Conservation (phyloP, 2,888 invertebrate species). For the Noctua fimbriata region DNA sequence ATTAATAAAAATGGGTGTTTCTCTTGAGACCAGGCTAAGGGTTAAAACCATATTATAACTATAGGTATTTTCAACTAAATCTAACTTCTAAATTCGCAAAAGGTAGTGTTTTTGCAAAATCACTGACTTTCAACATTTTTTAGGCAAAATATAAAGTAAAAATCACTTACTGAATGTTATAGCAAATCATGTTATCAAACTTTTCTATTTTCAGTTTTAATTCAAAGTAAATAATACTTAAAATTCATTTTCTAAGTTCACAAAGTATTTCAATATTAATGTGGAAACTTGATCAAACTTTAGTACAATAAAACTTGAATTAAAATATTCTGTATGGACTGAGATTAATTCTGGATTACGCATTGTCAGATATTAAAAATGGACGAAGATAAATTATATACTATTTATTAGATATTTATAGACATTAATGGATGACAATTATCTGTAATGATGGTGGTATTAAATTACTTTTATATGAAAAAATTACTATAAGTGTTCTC, state of each 20-base stretch:
- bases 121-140: neutral
- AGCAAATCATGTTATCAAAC: neutral
- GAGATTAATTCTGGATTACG: constrained; percentile 2
- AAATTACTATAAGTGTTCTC: neutral
- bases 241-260: constrained; percentile 15
- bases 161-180: neutral
- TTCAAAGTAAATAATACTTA: constrained; percentile 19
- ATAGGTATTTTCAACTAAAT: neutral
- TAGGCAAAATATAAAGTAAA: neutral
- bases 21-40: neutral
- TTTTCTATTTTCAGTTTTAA: neutral
- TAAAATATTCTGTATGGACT: constrained; percentile 13
- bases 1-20: neutral
- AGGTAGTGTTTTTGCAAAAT: neutral
- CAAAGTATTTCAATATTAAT: constrained; percentile 36
- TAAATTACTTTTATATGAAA: constrained; percentile 3
- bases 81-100: neutral
- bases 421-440: neutral
- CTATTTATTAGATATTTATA: neutral
- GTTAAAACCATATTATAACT: neutral
- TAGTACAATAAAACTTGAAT: constrained; percentile 20
- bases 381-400: constrained; percentile 15
- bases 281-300: constrained; percentile 24
- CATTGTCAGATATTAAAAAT: constrained; percentile 7
- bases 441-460: neutral